A percentile compares a stretch with the other conserved stretches of the same genome.
Evolutionary conservation across 2,888 invertebrate species (phyloP).

Genomic region (Drosophila tanythrix): DNA sequence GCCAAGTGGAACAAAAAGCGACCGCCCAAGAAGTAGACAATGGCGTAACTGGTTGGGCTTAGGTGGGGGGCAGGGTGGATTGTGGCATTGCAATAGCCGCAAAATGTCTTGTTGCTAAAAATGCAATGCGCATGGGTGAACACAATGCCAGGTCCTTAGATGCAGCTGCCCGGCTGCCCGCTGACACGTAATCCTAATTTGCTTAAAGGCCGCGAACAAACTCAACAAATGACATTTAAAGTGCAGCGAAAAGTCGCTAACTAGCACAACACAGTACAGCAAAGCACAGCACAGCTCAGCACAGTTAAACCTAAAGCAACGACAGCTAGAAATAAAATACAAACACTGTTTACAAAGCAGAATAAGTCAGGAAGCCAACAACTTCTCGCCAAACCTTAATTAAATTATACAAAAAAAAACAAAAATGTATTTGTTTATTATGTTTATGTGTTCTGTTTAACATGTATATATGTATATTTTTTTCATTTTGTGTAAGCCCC

Average conservation of each 20-base stretch:
- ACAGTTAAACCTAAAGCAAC: constrained; percentile 18
- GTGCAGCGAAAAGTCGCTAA: constrained; percentile 78
- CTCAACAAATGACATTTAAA: constrained; percentile 75
- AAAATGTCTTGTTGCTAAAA: constrained; percentile 64
- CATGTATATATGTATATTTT: background rate
- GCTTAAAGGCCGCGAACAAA: constrained; percentile 72
- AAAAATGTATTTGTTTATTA: background rate
- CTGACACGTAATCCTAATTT: constrained; percentile 65
- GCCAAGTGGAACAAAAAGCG: constrained; percentile 72
- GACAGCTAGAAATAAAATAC: constrained; percentile 67
- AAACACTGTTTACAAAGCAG: constrained; percentile 69
- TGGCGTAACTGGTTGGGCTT: background rate
- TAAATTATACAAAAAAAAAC: background rate
- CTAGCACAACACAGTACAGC: constrained; percentile 49
- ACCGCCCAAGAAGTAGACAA: constrained; percentile 42
- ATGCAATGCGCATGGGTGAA: constrained; percentile 70
- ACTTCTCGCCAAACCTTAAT: background rate
- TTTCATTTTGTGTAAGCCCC: background rate
- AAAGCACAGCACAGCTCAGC: constrained; percentile 28
- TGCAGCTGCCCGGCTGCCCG: constrained; percentile 25
- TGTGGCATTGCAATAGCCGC: constrained; percentile 8
- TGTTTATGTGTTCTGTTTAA: background rate
- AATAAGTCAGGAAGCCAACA: constrained; percentile 55
- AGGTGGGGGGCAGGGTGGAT: background rate
- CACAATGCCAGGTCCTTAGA: constrained; percentile 63